Percentiles rank a stretch among this genome's conserved stretches.
These are phyloP conservation scores for Hypomecis punctinalis DNA, from an alignment of 2,888 invertebrate genomes.

Conservation along the genomic window DNA sequence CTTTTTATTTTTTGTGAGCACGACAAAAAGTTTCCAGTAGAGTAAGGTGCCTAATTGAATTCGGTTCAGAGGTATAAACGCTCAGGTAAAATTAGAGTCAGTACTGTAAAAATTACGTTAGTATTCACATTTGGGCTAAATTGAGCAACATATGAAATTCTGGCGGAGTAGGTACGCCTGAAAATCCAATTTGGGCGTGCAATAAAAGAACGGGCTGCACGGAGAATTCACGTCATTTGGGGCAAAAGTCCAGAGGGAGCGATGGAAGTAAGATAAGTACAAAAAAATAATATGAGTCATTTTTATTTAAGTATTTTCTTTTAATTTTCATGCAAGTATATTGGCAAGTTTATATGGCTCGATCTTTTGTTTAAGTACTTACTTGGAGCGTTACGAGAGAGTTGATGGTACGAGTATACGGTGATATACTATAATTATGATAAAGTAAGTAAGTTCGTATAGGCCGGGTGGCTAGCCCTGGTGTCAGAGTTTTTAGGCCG, in stretches of 20 bases:
- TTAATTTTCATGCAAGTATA: too few species aligned
- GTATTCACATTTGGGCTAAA: slow-evolving; percentile 52
- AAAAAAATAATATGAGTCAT: slow-evolving; percentile 1
- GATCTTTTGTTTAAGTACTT: too few species aligned
- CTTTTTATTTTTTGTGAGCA: too few species aligned
- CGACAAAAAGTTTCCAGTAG: neutral
- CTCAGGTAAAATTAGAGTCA: slow-evolving; percentile 44
- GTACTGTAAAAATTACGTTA: slow-evolving; percentile 49
- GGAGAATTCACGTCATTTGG: slow-evolving; percentile 48
- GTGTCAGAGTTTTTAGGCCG: too few species aligned
- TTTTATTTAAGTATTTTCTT: too few species aligned
- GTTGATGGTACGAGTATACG: too few species aligned
- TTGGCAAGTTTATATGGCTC: too few species aligned
- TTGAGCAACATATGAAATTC: slow-evolving; percentile 61
- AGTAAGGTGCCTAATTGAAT: slow-evolving; percentile 40
- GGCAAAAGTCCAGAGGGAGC: slow-evolving; percentile 38
- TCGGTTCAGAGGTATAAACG: slow-evolving; percentile 40
- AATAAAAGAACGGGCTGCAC: slow-evolving; percentile 67
- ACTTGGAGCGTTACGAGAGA: too few species aligned
- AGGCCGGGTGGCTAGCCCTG: too few species aligned
- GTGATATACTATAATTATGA: too few species aligned
- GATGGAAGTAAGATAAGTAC: slow-evolving; percentile 2
- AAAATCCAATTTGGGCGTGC: slow-evolving; percentile 70
- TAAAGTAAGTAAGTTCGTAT: too few species aligned
- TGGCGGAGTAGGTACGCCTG: slow-evolving; percentile 54